phyloP scores from a whole-genome alignment of 1,140 invertebrate species.

The Antheraea mylitta region DNA sequence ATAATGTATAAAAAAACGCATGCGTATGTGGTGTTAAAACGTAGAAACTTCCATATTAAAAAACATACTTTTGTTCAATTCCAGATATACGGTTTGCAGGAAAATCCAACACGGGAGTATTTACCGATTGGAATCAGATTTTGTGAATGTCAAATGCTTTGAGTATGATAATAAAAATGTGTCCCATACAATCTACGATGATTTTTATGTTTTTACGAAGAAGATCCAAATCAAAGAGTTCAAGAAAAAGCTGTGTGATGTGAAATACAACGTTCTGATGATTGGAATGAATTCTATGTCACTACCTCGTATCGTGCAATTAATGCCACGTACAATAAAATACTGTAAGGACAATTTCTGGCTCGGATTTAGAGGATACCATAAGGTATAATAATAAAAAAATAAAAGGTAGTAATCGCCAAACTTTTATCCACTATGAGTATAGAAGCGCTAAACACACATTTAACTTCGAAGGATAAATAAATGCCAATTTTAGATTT shows the following conservation, averaged over 20 bases:
- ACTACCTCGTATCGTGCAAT: constrained; percentile 86
- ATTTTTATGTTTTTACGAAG: constrained; percentile 51
- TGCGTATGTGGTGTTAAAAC: too few species aligned
- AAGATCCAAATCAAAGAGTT: constrained; percentile 35
- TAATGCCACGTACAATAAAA: constrained; percentile 86
- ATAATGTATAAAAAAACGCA: too few species aligned
- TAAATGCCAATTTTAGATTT: too few species aligned
- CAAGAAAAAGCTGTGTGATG: constrained; percentile 33
- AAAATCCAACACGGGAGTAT: constrained; percentile 49
- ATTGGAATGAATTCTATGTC: constrained; percentile 93
- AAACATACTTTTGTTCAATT: background rate
- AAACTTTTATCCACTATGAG: too few species aligned
- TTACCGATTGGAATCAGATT: constrained; percentile 66
- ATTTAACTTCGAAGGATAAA: too few species aligned
- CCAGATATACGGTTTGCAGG: constrained; percentile 49
- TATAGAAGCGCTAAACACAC: too few species aligned
- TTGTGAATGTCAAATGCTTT: constrained; percentile 75
- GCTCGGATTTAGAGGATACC: constrained; percentile 74
- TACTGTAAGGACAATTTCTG: constrained; percentile 82
- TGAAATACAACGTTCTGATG: constrained; percentile 83
- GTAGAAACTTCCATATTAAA: background rate
- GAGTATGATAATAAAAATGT: constrained; percentile 42
- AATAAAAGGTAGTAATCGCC: background rate
- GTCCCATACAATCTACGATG: constrained; percentile 47
- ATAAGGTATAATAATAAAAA: constrained; percentile 65